Evolutionary conservation across 23 tunicate genomes (phyloP), one percentile per base, ranked within the genome.

Genomic region (Ciona savignyi): DNA sequence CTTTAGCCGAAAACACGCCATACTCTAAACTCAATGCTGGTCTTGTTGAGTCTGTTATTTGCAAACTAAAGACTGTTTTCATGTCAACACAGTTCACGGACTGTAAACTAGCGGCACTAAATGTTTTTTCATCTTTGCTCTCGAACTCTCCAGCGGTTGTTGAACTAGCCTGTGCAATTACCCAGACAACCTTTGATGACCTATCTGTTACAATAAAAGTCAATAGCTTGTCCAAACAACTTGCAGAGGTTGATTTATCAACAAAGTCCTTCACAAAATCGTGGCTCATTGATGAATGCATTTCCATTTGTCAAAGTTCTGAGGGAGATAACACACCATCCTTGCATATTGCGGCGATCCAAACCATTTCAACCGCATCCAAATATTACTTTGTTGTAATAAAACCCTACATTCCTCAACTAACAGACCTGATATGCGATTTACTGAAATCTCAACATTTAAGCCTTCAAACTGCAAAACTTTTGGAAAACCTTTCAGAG

Each of bases 1-100:
- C 65, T 2, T 65, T 84, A 6, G 97, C 88, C 24, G 71, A 74
- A 2, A 90, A 79, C 61, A 74, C 97, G 62, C 97, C 97, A 27
- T 90, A 90, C 31, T 35, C 62, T 2, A 90, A 90, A 74, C 48
- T 90, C 30, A 65, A 81, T 4, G 34, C 72, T 2, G 97, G 90
- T 3, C 35, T 83, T 1, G 61, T 90, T 63, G 51, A 51, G 32
- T 73, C 70, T 25, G 70, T 90, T 23, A 24, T 82, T 23, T 27
- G 78, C 4, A 71, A 70, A 35, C 76, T 72, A 11, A 63, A 66
- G 31, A 25, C 32, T 34, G 69, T 79, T 64, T 32, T 79, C 73
- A 26, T 48, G 21, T 61, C 69, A 9, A 61, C 48, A 30, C 78
- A 33, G 31, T 75, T 66, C 29, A 72, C 23, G 20, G 86, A 82